A percentile compares a stretch with the other conserved stretches of the same genome.
These are phyloP conservation scores for Myodes glareolus DNA, from an alignment of 2,113 vertebrate genomes.

Conservation along the genomic window DNA sequence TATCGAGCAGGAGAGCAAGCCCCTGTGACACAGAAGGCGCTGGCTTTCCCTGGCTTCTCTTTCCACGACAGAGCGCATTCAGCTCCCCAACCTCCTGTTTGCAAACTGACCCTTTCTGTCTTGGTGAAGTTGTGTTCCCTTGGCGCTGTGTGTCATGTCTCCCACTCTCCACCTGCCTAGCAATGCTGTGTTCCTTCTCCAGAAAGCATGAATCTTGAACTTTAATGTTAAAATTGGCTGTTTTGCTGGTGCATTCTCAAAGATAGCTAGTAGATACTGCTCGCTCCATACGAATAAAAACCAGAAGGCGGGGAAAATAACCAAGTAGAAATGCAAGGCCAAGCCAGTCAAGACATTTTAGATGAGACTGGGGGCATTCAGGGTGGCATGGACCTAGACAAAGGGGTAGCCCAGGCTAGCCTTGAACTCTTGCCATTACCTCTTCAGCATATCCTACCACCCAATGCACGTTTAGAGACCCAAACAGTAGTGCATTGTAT, in stretches of 20 bases:
- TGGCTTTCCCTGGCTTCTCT: not conserved
- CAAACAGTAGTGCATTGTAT: not conserved
- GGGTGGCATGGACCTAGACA: not conserved
- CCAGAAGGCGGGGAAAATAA: not conserved
- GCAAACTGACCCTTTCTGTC: not conserved
- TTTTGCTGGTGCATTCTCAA: not conserved
- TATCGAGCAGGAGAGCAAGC: not conserved
- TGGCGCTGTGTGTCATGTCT: not conserved
- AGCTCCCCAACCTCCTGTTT: not conserved
- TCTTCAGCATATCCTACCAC: not conserved
- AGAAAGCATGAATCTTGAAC: not conserved
- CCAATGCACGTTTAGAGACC: not conserved
- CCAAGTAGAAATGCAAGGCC: slow-evolving; percentile 7
- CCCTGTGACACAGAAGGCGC: not conserved
- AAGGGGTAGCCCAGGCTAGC: not conserved
- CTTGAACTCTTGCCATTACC: not conserved
- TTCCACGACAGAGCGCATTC: not conserved
- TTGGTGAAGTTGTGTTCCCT: not conserved
- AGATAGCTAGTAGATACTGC: not conserved
- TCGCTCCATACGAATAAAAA: not conserved
- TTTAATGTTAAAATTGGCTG: not conserved
- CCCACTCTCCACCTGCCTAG: not conserved
- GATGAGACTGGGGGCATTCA: not conserved
- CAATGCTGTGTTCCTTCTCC: not conserved
- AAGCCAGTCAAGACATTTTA: not conserved